Base-by-base conservation (phyloP, 2,888 invertebrate species). In the Drosophila multiciliata region DNA sequence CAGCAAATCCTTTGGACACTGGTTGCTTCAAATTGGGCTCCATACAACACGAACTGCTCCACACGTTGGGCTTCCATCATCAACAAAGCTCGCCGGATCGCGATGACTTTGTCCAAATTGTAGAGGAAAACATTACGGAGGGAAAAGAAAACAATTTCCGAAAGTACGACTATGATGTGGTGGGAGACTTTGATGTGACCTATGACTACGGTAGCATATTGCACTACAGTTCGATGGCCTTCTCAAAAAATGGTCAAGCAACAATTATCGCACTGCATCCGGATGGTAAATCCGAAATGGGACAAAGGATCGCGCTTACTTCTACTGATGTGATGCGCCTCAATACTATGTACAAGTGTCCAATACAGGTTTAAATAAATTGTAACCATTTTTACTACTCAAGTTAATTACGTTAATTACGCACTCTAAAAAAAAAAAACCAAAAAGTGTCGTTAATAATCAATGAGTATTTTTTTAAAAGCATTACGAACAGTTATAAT, bases 161-260 rank as follows among this genome's bases (percentile, higher is more conserved):
- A 58, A 96, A 96, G 90, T 94, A 95, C 0, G 94, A 94, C 17
- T 90, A 92, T 11, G 92, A 93, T 12, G 92, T 91, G 17, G 94
- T 95, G 0, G 93, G 94, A 17, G 95, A 94, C 48, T 96, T 94
- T 87, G 96, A 95, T 5, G 94, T 96, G 36, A 91, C 93, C 0
- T 97, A 97, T 87, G 97, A 97, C 90, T 97, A 96, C 91, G 94
- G 95, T 73, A 97, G 96, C 78, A 95, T 97, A 3, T 95, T 97
- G 95, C 97, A 97, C 89, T 97, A 97, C 90, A 95, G 96, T 0
- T 94, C 94, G 33, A 94, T 93, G 20, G 96, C 96, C 0, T 97
- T 96, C 92, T 95, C 96, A 0, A 94, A 90, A 59, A 97, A 97
- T 91, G 94, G 95, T 0, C 90, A 94, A 83, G 94, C 95, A n/a